Conservation (phyloP, 2,888 invertebrate genomes). For the Terebella lapidaria region DNA sequence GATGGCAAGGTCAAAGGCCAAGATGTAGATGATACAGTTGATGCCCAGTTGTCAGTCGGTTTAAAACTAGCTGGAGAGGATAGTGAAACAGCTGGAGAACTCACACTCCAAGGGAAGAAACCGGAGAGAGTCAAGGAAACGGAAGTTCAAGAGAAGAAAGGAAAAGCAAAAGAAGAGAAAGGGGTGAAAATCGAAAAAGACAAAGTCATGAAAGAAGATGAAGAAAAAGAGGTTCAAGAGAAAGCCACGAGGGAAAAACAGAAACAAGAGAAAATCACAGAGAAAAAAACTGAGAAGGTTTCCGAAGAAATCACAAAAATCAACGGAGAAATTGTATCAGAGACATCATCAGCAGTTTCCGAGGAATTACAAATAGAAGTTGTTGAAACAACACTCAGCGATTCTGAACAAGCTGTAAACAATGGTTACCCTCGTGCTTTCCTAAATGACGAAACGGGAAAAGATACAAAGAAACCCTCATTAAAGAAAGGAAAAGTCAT, state of each 20-base stretch:
- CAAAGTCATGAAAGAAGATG: not conserved
- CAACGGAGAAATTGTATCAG: too few species aligned
- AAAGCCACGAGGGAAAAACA: not conserved
- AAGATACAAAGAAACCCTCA: too few species aligned
- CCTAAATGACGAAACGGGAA: not conserved
- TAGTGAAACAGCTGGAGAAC: too few species aligned
- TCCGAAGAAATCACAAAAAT: not conserved
- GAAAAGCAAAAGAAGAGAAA: conserved; percentile 1
- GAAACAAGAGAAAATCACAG: not conserved
- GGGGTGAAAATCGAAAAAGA: not conserved
- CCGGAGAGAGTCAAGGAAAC: not conserved
- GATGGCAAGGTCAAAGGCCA: not conserved
- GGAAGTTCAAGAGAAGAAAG: not conserved
- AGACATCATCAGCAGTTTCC: too few species aligned
- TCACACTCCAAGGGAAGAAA: too few species aligned
- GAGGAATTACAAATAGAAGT: too few species aligned
- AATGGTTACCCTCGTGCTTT: too few species aligned
- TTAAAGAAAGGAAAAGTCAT: not conserved
- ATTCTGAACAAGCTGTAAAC: too few species aligned
- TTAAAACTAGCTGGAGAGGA: too few species aligned
- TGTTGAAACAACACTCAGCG: too few species aligned
- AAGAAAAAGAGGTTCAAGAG: not conserved
- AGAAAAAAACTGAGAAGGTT: not conserved
- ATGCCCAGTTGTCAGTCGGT: too few species aligned
- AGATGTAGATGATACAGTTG: too few species aligned